Evolutionary conservation across 2,113 vertebrate genomes (phyloP).

Genomic region (Nasalis larvatus): DNA sequence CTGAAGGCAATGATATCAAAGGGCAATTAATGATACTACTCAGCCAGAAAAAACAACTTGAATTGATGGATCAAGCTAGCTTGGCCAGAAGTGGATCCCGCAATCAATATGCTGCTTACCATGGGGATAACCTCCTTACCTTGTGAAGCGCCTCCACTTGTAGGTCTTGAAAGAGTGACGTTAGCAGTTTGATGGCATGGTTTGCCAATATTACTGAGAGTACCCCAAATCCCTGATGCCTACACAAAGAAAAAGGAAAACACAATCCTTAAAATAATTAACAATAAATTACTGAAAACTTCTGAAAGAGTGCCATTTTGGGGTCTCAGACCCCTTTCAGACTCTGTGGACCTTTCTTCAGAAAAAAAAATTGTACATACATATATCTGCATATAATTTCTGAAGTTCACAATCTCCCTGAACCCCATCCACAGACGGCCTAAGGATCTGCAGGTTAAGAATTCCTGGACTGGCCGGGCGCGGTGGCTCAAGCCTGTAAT

Average conservation of each 20-base stretch:
- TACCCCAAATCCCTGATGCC: constrained; percentile 98
- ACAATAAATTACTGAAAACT: background rate
- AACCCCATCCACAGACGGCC: background rate
- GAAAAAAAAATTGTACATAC: background rate
- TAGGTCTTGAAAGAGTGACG: constrained; percentile 97
- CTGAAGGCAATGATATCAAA: constrained; percentile 71
- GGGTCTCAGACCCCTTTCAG: background rate
- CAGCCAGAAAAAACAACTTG: background rate
- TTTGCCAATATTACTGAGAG: constrained; percentile 97
- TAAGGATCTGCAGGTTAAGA: background rate
- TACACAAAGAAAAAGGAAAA: constrained; percentile 66
- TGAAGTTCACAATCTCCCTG: background rate
- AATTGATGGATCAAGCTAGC: rapidly evolving
- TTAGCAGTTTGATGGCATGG: constrained; percentile 95
- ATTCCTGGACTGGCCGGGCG: background rate
- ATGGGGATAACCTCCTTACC: constrained; percentile 78
- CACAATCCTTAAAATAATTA: background rate
- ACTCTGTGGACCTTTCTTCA: background rate
- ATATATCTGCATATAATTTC: background rate
- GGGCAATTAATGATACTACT: background rate
- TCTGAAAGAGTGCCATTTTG: background rate
- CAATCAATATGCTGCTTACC: background rate
- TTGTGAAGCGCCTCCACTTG: constrained; percentile 97
- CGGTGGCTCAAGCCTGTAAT: no score
- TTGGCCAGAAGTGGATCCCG: background rate